These are phyloP conservation scores for Acrobasis repandana DNA, from an alignment of 2,888 invertebrate genomes.

Conservation along the genomic window DNA sequence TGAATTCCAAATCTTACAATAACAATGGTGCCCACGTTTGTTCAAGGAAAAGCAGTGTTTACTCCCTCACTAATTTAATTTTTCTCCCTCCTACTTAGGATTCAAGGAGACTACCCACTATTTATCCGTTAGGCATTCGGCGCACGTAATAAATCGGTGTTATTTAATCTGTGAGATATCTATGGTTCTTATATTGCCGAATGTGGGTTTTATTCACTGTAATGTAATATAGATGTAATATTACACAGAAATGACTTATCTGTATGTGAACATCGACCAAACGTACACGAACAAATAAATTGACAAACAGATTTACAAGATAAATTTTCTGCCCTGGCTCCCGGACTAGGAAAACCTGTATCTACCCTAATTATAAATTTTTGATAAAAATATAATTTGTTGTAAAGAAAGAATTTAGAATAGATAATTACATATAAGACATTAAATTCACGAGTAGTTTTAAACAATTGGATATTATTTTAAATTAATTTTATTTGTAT, in stretches of 20 bases:
- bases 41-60: slow-evolving; percentile 17
- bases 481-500: too few relatives aligned
- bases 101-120: slow-evolving; percentile 50
- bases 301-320: too few relatives aligned
- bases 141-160: slow-evolving; percentile 71
- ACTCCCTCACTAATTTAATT: slow-evolving; percentile 46
- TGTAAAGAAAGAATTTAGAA: too few relatives aligned
- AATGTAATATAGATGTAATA: neutral
- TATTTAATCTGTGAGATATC: slow-evolving; percentile 69
- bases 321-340: too few relatives aligned
- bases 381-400: too few relatives aligned
- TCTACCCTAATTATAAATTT: too few relatives aligned
- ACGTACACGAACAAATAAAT: too few relatives aligned
- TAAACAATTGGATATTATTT: too few relatives aligned
- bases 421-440: too few relatives aligned
- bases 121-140: slow-evolving; percentile 62
- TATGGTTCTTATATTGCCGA: slow-evolving; percentile 34
- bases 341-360: too few relatives aligned
- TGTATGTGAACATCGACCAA: too few relatives aligned
- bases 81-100: slow-evolving; percentile 47
- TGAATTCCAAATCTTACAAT: slow-evolving; percentile 1
- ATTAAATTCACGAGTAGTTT: too few relatives aligned
- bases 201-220: slow-evolving; percentile 5
- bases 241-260: neutral
- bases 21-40: slow-evolving; percentile 12